Evolutionary conservation across 2,888 invertebrate genomes (phyloP).

Genomic region (Ariolimax columbianus): DNA sequence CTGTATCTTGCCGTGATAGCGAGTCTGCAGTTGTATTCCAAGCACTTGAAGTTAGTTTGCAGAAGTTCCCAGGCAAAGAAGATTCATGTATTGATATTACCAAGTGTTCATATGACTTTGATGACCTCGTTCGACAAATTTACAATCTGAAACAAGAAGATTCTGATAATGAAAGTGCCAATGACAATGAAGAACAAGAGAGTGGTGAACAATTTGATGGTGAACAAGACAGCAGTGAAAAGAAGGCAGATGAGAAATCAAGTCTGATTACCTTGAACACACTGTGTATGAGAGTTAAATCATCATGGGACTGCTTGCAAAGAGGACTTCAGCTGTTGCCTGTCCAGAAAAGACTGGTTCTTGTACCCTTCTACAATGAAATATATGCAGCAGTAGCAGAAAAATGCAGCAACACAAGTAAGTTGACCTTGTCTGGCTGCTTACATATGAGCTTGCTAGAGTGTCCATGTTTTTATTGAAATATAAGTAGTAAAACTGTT

Average conservation of each 20-base stretch:
- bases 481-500: no score
- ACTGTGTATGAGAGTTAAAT: slow-evolving; percentile 16
- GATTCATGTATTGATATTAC: slow-evolving; percentile 35
- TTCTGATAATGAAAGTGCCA: not conserved
- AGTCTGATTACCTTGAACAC: not conserved
- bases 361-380: not conserved
- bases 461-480: no score
- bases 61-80: slow-evolving; percentile 1
- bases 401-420: slow-evolving; percentile 44
- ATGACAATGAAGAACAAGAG: slow-evolving; percentile 2
- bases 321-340: slow-evolving; percentile 10
- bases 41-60: not conserved
- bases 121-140: slow-evolving; percentile 18
- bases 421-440: not conserved
- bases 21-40: not conserved
- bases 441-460: not conserved
- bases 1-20: not conserved
- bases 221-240: no score
- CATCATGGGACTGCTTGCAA: slow-evolving; percentile 18
- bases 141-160: slow-evolving; percentile 20
- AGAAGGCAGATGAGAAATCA: not conserved
- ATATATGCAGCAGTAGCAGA: slow-evolving; percentile 2
- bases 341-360: not conserved
- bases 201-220: not conserved
- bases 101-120: slow-evolving; percentile 25